These are phyloP conservation scores for Clistopyga incitator DNA, from an alignment of 2,888 invertebrate species.

Conservation along the genomic window DNA sequence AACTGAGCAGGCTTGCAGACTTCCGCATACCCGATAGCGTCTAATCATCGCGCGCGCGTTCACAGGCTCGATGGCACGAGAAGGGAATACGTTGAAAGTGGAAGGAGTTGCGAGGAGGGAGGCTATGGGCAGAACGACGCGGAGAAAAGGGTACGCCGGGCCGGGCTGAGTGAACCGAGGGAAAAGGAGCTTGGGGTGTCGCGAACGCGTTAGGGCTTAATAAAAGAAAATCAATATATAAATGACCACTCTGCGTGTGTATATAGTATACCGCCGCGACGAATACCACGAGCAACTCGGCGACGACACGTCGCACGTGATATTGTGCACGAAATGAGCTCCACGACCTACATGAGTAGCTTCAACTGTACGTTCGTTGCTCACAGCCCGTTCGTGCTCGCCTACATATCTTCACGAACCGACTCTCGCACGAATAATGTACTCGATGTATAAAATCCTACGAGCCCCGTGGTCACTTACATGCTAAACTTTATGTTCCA, in stretches of 20 bases:
- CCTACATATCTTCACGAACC: slow-evolving; percentile 62
- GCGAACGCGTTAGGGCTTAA: slow-evolving; percentile 57
- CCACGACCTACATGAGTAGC: slow-evolving; percentile 57
- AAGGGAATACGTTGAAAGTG: slow-evolving; percentile 37
- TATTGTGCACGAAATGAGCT: slow-evolving; percentile 59
- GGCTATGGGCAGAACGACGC: slow-evolving; percentile 7
- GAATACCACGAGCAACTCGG: background rate
- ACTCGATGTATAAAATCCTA: slow-evolving; percentile 19
- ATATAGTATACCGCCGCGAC: slow-evolving; percentile 17
- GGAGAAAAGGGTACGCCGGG: slow-evolving; percentile 18
- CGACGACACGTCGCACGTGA: slow-evolving; percentile 57
- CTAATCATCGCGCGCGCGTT: slow-evolving; percentile 58
- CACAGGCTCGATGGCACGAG: slow-evolving; percentile 51
- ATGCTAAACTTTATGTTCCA: background rate
- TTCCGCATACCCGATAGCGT: slow-evolving; percentile 64
- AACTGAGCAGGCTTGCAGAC: slow-evolving; percentile 52
- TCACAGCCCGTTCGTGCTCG: slow-evolving; percentile 14
- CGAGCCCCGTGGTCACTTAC: background rate
- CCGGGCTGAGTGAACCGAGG: slow-evolving; percentile 26
- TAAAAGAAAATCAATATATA: slow-evolving; percentile 67
- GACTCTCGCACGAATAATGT: slow-evolving; percentile 44
- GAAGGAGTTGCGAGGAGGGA: slow-evolving; percentile 20
- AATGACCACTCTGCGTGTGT: slow-evolving; percentile 53
- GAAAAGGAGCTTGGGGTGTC: slow-evolving; percentile 40
- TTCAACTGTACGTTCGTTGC: slow-evolving; percentile 18